Evolutionary conservation across 2,113 vertebrate genomes (phyloP), one percentile per base, ranked within the genome.

Genomic region (Chaenogobius annularis): DNA sequence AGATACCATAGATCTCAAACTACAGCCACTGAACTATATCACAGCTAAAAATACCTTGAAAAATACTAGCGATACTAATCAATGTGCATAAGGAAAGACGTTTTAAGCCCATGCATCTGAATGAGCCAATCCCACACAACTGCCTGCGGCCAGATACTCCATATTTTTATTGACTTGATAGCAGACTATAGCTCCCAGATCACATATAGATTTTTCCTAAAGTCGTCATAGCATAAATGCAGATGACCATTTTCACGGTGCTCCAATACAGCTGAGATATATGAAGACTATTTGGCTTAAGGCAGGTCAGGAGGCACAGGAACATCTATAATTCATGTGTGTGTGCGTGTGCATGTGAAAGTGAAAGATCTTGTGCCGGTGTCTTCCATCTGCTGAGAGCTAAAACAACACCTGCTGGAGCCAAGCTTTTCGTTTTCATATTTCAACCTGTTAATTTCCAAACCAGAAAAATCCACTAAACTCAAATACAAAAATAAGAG

Each of bases 401-500:
- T 68, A 56, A 88, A 90, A 85, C 78, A 90, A 87, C 75, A 88
- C 82, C 87, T 86, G 68, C 85, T 65, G 75, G 69, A 88, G 79
- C 44, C 79, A 56, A 75, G 70, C 58, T 46, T 48, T 61, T 84
- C 69, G 20, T 83, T 88, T 91, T 91, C 85, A 91, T 85, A 91
- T 87, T 91, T 90, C 90, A 93, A 91, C 82, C 90, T 83, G 82
- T 94, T 94, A 93, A 93, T 94, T 93, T 66, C 90, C 65, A 90
- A 90, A 71, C 86, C 85, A 85, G 87, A 88, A 84, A 74, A 90
- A 88, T 85, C 86, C 89, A 92, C 89, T 88, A 73, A 93, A 92
- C 90, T 91, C 66, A 93, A 93, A 93, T 94, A 94, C 92, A 94
- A 93, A 94, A 93, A 93, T 92, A 93, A 93, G 89, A 87, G 90